Base-by-base conservation (phyloP, 1,140 invertebrate species). In the Trichonephila inaurata region DNA sequence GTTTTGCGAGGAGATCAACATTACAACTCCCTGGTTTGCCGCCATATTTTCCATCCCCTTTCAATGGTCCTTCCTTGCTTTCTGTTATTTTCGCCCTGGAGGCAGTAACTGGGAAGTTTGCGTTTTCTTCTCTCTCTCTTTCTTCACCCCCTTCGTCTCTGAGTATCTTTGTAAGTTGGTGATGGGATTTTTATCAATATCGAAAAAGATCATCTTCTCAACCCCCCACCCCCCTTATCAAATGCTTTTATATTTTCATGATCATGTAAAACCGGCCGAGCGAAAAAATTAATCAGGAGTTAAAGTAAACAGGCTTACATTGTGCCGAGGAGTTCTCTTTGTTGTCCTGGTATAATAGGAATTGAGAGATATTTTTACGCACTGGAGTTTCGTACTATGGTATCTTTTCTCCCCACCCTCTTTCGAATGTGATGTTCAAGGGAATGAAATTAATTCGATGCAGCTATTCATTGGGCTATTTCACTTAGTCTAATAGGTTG, bases 101-200 rank as follows among this genome's bases (percentile, higher is more conserved):
- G 87, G 40, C 82, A 51, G 14, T 21, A n/a, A 21, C 44, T 40
- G 82, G 82, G 51, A 58, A 58, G 40, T 60, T 51, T 83, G 82
- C 51, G 82, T 58, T 83, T 51, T 58, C 51, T 60, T 83, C 81
- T 83, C 14, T 82, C 77, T 61, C 60, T 88, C 58, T 88, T 88
- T 51, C 51, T 44, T 21, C 19, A 86, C 19, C 44, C 44, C 83
- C 19, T 58, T 58, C 51, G 8, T 16, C 44, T 62, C 83, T 2
- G 28, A 16, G 66, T 69, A 69, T 87, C 58, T 61, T 87, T 62
- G n/a, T 40, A 62, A 12, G 10, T 69, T 62, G 64, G 24, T 89
- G 62, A 87, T 87, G 60, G 85, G 60, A 89, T 89, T 89, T 89
- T 83, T 89, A 89, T 89, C 87, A 89, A 89, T 89, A 89, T 89